Base-by-base conservation (phyloP, 2,888 invertebrate species). In the Drosophila prostipennis region DNA sequence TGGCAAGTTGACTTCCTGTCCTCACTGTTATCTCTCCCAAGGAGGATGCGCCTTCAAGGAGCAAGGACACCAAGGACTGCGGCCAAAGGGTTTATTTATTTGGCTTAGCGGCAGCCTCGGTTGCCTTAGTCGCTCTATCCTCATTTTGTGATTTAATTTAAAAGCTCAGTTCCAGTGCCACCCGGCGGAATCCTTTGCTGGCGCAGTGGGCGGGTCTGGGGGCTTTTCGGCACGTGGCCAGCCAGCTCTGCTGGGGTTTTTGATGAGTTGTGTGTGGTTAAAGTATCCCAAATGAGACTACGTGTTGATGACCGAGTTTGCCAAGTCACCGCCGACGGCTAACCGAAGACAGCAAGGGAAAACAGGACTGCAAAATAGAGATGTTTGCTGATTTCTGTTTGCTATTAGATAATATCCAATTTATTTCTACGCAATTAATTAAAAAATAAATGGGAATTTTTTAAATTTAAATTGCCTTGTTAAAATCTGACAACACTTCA, bases 11-110 rank as follows among this genome's bases (percentile, higher is more conserved):
- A 79, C 88, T 87, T 82, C 80, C 83, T 82, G 88, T 79, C 80
- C 61, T 80, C 70, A 49, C 86, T 58, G 71, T 82, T 87, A 82
- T 86, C 82, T 86, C 60, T 56, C 43, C 51, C 53, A 81, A 79
- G 56, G 55, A 71, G 72, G 54, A 74, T 54, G 70, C 67, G 68
- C 78, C 78, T 53, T 45, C 77, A 78, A 82, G 74, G 73, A 81
- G 51, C 80, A 84, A 77, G 77, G 79, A 81, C 76, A 82, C 80
- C 56, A 48, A 57, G 72, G 57, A 86, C 65, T 88, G 58, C 68
- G 65, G 87, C 78, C 73, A 71, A 82, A 88, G 89, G 82, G 82
- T 88, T 82, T 84, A 82, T 88, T 86, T 88, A 82, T 82, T 88
- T 82, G 76, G 82, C 75, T 82, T 82, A 78, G 80, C 75, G 72